Evolutionary conservation across 1,140 invertebrate genomes (phyloP), one percentile per base, ranked within the genome.

Genomic region (Pararge aegeria): DNA sequence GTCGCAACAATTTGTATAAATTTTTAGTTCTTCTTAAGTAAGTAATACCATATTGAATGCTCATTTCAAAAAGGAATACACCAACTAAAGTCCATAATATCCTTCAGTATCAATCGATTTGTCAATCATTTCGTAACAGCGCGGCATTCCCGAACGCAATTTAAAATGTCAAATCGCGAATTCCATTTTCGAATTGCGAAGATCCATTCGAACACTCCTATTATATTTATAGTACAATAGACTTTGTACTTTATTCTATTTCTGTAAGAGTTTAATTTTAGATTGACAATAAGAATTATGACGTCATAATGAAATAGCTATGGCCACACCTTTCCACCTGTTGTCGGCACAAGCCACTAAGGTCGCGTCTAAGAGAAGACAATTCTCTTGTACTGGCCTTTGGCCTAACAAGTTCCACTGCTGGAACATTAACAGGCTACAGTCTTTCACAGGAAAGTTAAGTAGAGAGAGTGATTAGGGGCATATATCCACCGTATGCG

Each of bases 251-350:
- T 56, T 46, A 62, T 42, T 0, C 2, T 10, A 1, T 18, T 18
- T 10, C 0, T n/a, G 5, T 52, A 4, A 51, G 46, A 16, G 38
- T 48, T 55, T 7, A 42, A 38, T 44, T 56, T 56, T 13, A 42
- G n/a, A 29, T 24, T 61, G 16, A 6, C 20, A 5, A 38, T 29
- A 37, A 13, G 12, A 15, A 40, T 16, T 18, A 16, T 61, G 58
- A 54, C 19, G 51, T 53, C 51, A 61, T 13, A 49, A 27, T 58
- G 10, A 15, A 19, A 19, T 10, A 42, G 16, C 52, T 24, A 34
- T 20, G 24, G 44, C 59, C 64, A 30, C 64, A 40, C 64, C 64
- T 57, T 58, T 64, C 49, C 59, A 66, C 59, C 64, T 59, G 59
- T 66, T 64, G 51, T 49, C 20, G 30, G 12, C n/a, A 34, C 7